phyloP scores from a whole-genome alignment of 2,888 invertebrate species.

The Cremastinae sp. region DNA sequence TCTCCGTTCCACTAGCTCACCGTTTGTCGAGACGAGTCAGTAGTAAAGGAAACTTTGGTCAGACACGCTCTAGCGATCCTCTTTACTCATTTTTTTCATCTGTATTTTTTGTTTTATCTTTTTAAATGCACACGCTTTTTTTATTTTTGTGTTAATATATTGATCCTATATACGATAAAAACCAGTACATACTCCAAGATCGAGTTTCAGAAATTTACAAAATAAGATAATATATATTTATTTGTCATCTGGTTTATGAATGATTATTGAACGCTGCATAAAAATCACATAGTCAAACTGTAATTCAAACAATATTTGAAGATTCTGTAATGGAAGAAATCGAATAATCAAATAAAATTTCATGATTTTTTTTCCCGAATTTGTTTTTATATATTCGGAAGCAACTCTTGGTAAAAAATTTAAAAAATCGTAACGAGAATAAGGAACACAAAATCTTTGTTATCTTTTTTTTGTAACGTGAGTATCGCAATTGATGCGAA shows the following conservation, averaged over 20 bases:
- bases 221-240: no score
- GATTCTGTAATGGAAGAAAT: no score
- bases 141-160: background rate
- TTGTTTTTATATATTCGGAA: background rate
- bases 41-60: constrained; percentile 48
- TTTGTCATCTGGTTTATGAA: no score
- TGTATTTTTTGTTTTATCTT: background rate
- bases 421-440: background rate
- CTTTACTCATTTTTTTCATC: constrained; percentile 1
- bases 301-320: no score
- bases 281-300: no score
- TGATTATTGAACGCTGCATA: no score
- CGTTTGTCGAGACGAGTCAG: constrained; percentile 47
- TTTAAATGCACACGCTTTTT: background rate
- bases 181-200: no score
- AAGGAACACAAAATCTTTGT: constrained; percentile 7
- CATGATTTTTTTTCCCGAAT: no score
- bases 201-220: no score
- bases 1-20: constrained; percentile 30
- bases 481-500: constrained; percentile 37
- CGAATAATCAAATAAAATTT: no score
- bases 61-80: constrained; percentile 40
- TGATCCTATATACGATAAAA: no score
- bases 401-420: constrained; percentile 6
- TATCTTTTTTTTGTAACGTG: constrained; percentile 7